Conservation (phyloP, 2,113 vertebrate genomes). For the Melanocharis versteri region DNA sequence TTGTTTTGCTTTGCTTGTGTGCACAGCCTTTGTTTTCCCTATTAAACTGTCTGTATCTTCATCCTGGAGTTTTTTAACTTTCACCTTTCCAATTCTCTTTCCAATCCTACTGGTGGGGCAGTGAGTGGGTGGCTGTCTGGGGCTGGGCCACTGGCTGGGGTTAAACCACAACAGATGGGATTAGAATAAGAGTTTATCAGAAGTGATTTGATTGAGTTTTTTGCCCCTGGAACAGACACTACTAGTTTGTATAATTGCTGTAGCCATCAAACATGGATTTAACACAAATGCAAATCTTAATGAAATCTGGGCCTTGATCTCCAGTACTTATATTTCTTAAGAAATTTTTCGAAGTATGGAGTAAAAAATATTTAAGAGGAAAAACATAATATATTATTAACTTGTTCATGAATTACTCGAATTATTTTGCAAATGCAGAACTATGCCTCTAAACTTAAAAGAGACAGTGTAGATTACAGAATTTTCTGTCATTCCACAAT, state of each 20-base stretch:
- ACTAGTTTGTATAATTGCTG: not conserved
- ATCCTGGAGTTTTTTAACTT: not conserved
- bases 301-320: not conserved
- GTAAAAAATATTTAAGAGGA: not conserved
- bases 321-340: not conserved
- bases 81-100: not conserved
- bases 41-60: not conserved
- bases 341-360: not conserved
- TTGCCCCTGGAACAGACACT: not conserved
- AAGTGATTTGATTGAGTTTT: not conserved
- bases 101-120: no score
- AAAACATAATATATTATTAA: not conserved
- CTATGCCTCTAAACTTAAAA: not conserved
- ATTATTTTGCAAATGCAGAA: not conserved
- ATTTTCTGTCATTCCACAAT: not conserved
- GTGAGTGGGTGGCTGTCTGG: not conserved
- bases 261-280: not conserved
- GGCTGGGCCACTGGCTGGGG: not conserved
- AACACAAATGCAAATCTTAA: not conserved
- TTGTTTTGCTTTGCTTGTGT: not conserved
- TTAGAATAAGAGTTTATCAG: not conserved
- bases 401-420: not conserved
- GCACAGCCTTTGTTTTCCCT: not conserved
- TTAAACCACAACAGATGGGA: accelerated
- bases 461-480: not conserved